Evolutionary conservation across 2,797 vertebrate genomes (phyloP), one percentile per base, ranked within the genome.

Genomic region (Enteromius radiatus): DNA sequence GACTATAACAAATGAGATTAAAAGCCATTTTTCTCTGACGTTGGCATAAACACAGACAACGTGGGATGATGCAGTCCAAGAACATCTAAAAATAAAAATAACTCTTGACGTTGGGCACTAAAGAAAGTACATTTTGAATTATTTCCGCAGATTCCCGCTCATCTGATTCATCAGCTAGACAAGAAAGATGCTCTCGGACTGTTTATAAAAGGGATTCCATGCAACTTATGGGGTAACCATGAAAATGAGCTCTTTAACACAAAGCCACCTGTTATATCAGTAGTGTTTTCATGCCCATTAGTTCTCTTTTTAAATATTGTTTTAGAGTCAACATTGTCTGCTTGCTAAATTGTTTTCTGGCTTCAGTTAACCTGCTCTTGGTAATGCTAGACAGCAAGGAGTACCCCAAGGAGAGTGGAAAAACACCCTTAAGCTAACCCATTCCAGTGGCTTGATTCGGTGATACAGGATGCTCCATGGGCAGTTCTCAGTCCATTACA

Each of bases 391-490:
- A 86, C 78, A 54, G 56, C 70, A 81, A 69, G 83, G 65, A 84
- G 36, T 43, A 74, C 75, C 82, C 68, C 70, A 49, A 81, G 82
- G 77, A 83, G 52, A 81, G 43, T 76, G 65, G 56, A 84, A 89
- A 86, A 88, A 88, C 85, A 82, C 75, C 84, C 85, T 89, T 67
- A 87, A 88, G 88, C 83, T 87, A 84, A 78, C 28, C 19, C 33
- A 45, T 41, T 54, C 75, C 14, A 31, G 38, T 78, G 76, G 36
- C 76, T 83, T 82, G 65, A 81, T 86, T 70, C 61, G 76, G 76
- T 12, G 59, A 84, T 61, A 59, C 59, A 59, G 47, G 70, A 84
- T 56, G 47, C 49, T 21, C 28, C 63, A 45, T n/a, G 11, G 71
- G 77, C 54, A 76, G 76, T 71, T 73, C 59, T 86, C 38, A 65